Percentiles rank a stretch among this genome's conserved stretches.
Conservation (phyloP, 2,797 vertebrate genomes). For the Simalia tracyae region DNA sequence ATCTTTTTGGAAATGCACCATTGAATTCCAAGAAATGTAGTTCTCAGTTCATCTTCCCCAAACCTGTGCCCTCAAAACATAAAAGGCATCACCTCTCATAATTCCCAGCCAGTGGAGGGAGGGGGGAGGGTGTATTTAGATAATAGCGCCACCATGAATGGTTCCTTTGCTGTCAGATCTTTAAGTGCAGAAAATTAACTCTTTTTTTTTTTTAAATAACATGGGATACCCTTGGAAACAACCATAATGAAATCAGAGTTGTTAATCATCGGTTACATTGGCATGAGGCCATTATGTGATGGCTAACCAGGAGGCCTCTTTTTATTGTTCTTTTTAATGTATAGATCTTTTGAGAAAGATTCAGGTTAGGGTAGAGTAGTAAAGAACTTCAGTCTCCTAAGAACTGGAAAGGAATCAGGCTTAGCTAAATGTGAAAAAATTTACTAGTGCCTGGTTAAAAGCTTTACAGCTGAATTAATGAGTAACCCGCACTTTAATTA, state of each 20-base stretch:
- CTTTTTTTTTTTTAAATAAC: background rate
- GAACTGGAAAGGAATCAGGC: slow-evolving; percentile 24
- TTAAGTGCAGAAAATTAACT: background rate
- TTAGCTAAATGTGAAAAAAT: slow-evolving; percentile 41
- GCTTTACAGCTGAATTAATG: slow-evolving; percentile 65
- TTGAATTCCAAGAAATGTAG: background rate
- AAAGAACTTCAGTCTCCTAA: background rate
- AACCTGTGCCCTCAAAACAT: background rate
- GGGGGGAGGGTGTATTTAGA: background rate
- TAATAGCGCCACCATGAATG: background rate
- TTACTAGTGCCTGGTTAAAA: slow-evolving; percentile 37
- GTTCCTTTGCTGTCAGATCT: background rate
- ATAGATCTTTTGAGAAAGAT: background rate
- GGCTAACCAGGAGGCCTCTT: background rate
- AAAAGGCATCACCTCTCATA: background rate
- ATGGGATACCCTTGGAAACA: slow-evolving; percentile 6
- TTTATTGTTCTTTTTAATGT: slow-evolving; percentile 9
- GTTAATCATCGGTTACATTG: background rate
- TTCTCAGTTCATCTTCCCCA: background rate
- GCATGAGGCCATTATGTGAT: background rate
- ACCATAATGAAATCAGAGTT: background rate
- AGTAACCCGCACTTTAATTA: slow-evolving; percentile 62
- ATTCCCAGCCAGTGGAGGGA: background rate
- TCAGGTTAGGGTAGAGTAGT: slow-evolving; percentile 3
- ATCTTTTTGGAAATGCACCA: background rate